Evolutionary conservation across 2,888 invertebrate species (phyloP), one percentile per base, ranked within the genome.

Genomic region (Trisateles emortualis): DNA sequence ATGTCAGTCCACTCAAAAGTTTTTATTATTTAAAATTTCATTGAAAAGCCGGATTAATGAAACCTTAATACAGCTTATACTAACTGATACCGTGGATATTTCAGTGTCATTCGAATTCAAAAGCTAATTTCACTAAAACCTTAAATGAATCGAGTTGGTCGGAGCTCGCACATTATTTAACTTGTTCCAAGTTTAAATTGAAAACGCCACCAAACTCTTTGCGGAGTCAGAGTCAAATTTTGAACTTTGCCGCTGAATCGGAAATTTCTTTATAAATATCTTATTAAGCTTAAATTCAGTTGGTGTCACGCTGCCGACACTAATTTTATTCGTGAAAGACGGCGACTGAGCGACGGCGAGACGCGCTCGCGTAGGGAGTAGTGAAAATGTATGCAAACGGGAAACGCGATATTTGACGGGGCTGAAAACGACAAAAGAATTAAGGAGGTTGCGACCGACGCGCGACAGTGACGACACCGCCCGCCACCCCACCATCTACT

Each of bases 191-290:
- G 87, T 92, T 92, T 92, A 92, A 92, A 92, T 92, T 92, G 92
- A 92, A 92, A 92, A 92, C 86, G 90, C 87, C 83, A 87, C 87
- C 86, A 76, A 92, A 92, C 91, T 92, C 92, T 90, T 91, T 90
- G 87, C 81, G 79, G 83, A 88, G 87, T 86, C 83, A 79, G 85
- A 90, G 86, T 90, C 87, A 89, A 92, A 92, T 89, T 92, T 87
- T 92, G 92, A 92, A 92, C 91, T 92, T 92, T 91, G 88, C 90
- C 84, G 88, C 87, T 90, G 92, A 92, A 92, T 92, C 84, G 90
- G 90, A 91, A 90, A 92, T 90, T 88, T 91, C 92, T 91, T 91
- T 91, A 92, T 92, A 92, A 92, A 92, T 92, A 92, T 90, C 88
- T 91, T 92, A 92, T 91, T 90, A 91, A 77, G 92, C 87, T 91